Percentiles rank a stretch among this genome's conserved stretches.
These are phyloP conservation scores for Fukomys damarensis DNA, from an alignment of 2,113 vertebrate genomes.

Conservation along the genomic window DNA sequence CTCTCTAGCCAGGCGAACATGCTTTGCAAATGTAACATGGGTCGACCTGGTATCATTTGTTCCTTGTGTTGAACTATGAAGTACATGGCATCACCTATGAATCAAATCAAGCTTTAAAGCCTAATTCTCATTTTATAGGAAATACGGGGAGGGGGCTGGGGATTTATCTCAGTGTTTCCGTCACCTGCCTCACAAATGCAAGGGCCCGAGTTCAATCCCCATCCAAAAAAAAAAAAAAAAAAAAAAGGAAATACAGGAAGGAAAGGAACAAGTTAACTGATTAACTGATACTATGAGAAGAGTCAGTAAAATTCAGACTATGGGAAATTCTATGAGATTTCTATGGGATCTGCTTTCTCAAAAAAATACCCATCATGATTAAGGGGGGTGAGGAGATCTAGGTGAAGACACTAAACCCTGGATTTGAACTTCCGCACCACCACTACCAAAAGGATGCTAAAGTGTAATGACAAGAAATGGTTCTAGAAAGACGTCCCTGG, in stretches of 20 bases:
- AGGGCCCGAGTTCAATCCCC: no score
- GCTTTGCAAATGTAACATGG: rapidly evolving
- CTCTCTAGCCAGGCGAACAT: rapidly evolving
- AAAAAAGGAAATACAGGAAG: neutral
- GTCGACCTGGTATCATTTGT: neutral
- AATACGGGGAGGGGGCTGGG: no score
- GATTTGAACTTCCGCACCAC: neutral
- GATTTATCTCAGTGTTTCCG: no score
- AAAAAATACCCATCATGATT: neutral
- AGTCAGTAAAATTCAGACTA: neutral
- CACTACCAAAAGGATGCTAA: neutral
- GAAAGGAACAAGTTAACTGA: neutral
- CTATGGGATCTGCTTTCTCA: neutral
- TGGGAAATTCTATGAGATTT: neutral
- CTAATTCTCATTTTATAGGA: neutral
- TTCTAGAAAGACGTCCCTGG: neutral
- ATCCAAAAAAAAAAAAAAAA: no score
- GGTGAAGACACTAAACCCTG: neutral
- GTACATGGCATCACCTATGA: neutral
- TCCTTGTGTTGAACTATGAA: neutral
- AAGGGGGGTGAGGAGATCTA: neutral
- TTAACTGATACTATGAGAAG: neutral
- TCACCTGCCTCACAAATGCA: no score
- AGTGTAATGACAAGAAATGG: neutral
- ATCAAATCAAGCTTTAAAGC: neutral